Conservation (phyloP, 2,113 vertebrate species). For the Apaloderma vittatum region DNA sequence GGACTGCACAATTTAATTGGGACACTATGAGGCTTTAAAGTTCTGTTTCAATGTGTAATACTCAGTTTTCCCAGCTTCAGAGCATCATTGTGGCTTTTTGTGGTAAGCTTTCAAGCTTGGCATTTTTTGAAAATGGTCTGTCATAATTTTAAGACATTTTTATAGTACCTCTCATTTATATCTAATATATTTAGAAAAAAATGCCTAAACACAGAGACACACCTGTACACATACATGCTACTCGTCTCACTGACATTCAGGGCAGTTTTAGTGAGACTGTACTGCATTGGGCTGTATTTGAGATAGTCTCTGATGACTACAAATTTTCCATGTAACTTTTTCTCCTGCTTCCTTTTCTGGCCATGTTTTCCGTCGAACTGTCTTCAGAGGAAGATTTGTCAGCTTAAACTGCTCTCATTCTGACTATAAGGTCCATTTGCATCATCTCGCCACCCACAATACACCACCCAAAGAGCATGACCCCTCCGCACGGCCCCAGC, state of each 20-base stretch:
- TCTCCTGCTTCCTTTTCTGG: neutral
- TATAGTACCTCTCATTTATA: neutral
- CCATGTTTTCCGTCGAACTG: neutral
- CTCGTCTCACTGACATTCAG: neutral
- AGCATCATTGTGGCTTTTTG: neutral
- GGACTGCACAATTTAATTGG: neutral
- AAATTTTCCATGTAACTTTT: neutral
- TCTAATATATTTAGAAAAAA: neutral
- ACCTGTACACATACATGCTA: neutral
- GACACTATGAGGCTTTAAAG: neutral
- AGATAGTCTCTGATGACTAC: neutral
- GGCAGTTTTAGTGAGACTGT: neutral
- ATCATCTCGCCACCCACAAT: neutral
- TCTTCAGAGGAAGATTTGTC: neutral
- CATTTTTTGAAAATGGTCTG: neutral
- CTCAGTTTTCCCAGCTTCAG: neutral
- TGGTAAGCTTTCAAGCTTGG: neutral
- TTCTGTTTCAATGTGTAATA: neutral
- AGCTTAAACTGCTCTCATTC: neutral
- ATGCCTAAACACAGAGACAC: neutral
- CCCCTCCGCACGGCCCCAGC: accelerated
- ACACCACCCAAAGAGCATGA: neutral
- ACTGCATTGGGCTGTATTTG: neutral
- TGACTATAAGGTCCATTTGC: neutral
- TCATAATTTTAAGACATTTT: neutral